Evolutionary conservation across 2,113 vertebrate genomes (phyloP).

Genomic region (Pagrus major): DNA sequence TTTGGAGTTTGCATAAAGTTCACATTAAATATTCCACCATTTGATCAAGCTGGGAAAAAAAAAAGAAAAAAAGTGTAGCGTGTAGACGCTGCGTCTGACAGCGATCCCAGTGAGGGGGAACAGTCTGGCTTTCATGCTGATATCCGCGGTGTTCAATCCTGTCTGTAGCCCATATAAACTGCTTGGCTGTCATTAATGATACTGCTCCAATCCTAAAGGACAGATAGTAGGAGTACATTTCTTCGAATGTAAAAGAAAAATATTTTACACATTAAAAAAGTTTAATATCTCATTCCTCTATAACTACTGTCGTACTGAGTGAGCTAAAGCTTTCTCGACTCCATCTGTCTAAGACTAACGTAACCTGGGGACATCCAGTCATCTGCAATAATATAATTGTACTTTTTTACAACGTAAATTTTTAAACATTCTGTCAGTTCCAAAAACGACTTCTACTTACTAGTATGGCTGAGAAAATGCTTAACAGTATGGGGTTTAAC

Average conservation of each 20-base stretch:
- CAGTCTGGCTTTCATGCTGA: conserved; percentile 34
- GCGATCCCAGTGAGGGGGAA: conserved; percentile 24
- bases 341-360: background rate
- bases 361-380: background rate
- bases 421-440: background rate
- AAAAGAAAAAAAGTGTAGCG: conserved; percentile 10
- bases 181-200: conserved; percentile 29
- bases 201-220: conserved; percentile 14
- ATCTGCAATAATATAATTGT: background rate
- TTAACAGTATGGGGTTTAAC: background rate
- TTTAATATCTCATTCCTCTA: conserved; percentile 1
- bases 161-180: conserved; percentile 33
- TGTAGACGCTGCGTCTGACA: conserved; percentile 14
- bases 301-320: background rate
- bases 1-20: conserved; percentile 40
- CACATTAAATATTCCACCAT: conserved; percentile 38
- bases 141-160: conserved; percentile 8
- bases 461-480: background rate
- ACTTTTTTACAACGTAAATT: background rate
- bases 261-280: conserved; percentile 14
- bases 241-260: conserved; percentile 5
- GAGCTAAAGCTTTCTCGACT: conserved; percentile 1
- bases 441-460: background rate
- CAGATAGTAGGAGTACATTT: conserved; percentile 11
- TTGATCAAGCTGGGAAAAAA: conserved; percentile 47